A percentile compares a stretch with the other conserved stretches of the same genome.
Evolutionary conservation across 1,140 invertebrate genomes (phyloP).

Genomic region (Orussus abietinus): DNA sequence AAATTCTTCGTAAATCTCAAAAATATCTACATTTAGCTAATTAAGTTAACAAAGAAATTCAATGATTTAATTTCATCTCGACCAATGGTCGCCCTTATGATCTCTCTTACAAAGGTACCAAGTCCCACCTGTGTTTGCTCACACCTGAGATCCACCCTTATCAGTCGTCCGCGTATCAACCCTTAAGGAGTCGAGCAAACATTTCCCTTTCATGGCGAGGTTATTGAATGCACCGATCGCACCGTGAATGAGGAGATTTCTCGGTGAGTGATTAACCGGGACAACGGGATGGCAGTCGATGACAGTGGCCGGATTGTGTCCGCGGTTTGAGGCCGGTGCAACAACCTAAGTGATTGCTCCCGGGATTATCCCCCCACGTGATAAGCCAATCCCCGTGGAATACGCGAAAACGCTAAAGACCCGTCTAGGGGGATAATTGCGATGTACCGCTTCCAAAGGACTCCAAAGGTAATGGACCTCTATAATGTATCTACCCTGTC

Average conservation of each 20-base stretch:
- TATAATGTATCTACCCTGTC: too few species aligned
- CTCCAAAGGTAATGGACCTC: too few species aligned
- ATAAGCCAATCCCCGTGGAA: too few species aligned
- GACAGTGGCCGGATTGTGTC: constrained; percentile 37
- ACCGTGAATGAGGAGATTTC: constrained; percentile 12
- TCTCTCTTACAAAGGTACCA: constrained; percentile 3
- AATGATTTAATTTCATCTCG: not conserved
- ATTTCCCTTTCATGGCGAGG: constrained; percentile 5
- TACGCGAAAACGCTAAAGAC: too few species aligned
- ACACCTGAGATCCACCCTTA: constrained; percentile 37
- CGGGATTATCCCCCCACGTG: constrained; percentile 39
- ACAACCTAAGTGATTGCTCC: constrained; percentile 40
- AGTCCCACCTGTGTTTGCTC: constrained; percentile 49
- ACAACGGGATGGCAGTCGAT: constrained; percentile 41
- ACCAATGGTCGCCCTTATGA: too few species aligned
- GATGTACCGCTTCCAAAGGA: too few species aligned
- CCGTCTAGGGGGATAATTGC: too few species aligned
- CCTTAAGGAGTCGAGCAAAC: constrained; percentile 1
- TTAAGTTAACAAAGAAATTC: too few species aligned
- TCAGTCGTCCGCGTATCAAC: constrained; percentile 4
- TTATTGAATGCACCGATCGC: constrained; percentile 9
- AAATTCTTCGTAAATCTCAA: too few species aligned
- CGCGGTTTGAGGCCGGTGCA: constrained; percentile 24
- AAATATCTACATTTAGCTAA: too few species aligned
- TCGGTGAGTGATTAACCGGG: constrained; percentile 43